Evolutionary conservation across 1,140 invertebrate genomes (phyloP).

Genomic region (Ceratosolen fusciceps): DNA sequence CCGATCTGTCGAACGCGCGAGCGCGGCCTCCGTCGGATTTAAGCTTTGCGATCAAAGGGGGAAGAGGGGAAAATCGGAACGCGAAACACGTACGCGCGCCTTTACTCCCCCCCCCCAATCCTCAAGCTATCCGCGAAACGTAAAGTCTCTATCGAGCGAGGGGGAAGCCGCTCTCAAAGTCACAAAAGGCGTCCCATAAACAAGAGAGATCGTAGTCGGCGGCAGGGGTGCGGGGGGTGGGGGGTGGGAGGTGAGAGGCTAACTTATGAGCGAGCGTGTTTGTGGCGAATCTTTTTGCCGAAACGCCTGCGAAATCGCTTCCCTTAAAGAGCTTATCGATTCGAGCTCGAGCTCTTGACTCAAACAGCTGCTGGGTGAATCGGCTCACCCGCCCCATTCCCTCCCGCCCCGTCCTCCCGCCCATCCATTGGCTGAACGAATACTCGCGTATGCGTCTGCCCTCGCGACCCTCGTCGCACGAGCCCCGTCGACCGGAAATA

Average conservation of each 20-base stretch:
- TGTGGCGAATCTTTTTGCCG: neutral
- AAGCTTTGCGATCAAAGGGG: slow-evolving; percentile 33
- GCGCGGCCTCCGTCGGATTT: slow-evolving; percentile 27
- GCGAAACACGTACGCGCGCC: neutral
- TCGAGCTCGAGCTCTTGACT: neutral
- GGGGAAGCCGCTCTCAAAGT: too few relatives aligned
- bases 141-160: slow-evolving; percentile 4
- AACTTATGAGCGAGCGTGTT: neutral
- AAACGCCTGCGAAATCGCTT: neutral
- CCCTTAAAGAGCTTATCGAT: neutral
- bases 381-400: too few relatives aligned
- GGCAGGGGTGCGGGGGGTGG: too few relatives aligned
- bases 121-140: too few relatives aligned
- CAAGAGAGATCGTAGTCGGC: neutral
- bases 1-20: slow-evolving; percentile 24
- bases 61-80: neutral
- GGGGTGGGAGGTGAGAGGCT: neutral
- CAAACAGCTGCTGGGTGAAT: too few relatives aligned
- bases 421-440: too few relatives aligned
- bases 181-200: neutral
- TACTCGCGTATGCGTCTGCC: too few relatives aligned
- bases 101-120: too few relatives aligned
- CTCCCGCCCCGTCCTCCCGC: too few relatives aligned
- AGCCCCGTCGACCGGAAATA: too few relatives aligned
- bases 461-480: too few relatives aligned